Base-by-base conservation (phyloP, 2,888 invertebrate genomes). In the Azorinus chamasolen region DNA sequence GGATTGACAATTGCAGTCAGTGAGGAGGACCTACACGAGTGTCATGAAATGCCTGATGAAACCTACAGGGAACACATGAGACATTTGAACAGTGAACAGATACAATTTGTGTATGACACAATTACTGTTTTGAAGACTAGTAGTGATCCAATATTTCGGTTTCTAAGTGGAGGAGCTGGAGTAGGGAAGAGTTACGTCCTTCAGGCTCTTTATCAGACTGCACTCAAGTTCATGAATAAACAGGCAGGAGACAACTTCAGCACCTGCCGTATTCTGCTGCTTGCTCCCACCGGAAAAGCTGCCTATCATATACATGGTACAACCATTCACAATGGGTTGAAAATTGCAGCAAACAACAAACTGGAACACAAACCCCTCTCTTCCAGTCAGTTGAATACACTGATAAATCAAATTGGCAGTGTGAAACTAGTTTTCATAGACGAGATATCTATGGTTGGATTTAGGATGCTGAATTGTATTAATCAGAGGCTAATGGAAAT, bases 241-340 rank as follows among this genome's bases (percentile, higher is more conserved):
- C 46, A 43, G 50, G 55, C 71, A 45, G 83, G 79, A 22, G 61
- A 77, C 5, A 53, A 83, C 37, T 74, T 62, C 51, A 41, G 41
- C 10, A 45, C 59, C 6, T 27, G 27, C 12, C 46, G 32, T 51
- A 27, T 79, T 20, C 46, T 85, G 10, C 55, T 83, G 1, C n/a
- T 71, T 12, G 80, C 83, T 10, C 83, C 83, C 32, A 83, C 83
- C 41, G 81, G 83, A 32, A 85, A 83, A 53, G 85, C 82, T 24
- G 78, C 82, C 4, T 72, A 62, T 37, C 65, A 51, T 22, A 73
- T 76, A 12, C 45, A 45, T 32, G n/a, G n/a, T n/a, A n/a, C n/a
- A n/a, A n/a, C n/a, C n/a, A n/a, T n/a, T n/a, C n/a, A n/a, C n/a
- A n/a, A 24, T 51, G 53, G 55, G 18, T 61, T 79, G 4, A 45